A percentile compares a stretch with the other conserved stretches of the same genome.
Evolutionary conservation across 2,113 vertebrate species (phyloP).

Genomic region (Lagopus muta): DNA sequence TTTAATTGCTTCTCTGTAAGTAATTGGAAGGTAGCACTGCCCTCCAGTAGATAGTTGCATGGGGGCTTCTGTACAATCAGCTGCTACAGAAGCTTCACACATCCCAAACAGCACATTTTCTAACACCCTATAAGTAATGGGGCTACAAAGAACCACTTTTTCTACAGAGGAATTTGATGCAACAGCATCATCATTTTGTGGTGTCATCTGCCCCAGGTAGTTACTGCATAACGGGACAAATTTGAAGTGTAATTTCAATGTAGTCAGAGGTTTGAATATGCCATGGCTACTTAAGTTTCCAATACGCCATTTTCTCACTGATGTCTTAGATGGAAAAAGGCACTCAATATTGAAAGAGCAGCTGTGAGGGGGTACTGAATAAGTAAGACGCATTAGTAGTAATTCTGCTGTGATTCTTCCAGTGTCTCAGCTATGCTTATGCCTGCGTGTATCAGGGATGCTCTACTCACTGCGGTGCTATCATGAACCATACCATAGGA

Average conservation of each 20-base stretch:
- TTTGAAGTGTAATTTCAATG: not conserved
- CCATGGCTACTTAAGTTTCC: not conserved
- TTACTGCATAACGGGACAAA: not conserved
- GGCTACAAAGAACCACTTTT: not conserved
- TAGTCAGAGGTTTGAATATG: not conserved
- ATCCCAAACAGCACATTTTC: not conserved
- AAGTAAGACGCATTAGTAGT: not conserved
- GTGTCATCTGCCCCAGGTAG: not conserved
- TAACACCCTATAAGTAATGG: not conserved
- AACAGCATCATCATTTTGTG: not conserved
- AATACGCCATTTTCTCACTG: constrained; percentile 30
- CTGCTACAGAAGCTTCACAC: not conserved
- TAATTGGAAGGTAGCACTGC: not conserved
- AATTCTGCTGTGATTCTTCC: constrained; percentile 21
- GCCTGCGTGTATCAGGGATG: not conserved
- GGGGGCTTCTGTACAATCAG: not conserved
- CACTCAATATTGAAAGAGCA: constrained; percentile 44
- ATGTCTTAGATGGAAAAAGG: constrained; percentile 43
- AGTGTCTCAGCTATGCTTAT: not conserved
- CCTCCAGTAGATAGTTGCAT: not conserved
- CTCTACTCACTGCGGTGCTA: not conserved
- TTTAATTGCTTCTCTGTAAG: not conserved
- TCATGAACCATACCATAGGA: not conserved
- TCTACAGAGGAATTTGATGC: not conserved
- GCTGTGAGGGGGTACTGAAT: constrained; percentile 1